Conservation (phyloP, 2,888 invertebrate genomes). For the Thalpophila matura region DNA sequence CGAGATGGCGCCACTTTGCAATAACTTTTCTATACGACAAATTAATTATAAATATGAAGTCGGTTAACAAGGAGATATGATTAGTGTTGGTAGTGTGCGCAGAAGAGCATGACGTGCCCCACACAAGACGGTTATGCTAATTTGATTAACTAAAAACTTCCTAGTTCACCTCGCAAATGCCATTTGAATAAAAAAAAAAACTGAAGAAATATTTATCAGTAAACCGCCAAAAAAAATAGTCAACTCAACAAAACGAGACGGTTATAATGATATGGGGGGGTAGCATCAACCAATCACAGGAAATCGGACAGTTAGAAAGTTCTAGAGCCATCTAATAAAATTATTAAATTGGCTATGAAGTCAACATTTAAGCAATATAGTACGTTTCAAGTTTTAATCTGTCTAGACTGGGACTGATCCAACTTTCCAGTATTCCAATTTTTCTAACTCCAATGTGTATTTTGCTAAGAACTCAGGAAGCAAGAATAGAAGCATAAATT, state of each 20-base stretch:
- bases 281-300: too few species aligned
- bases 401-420: too few species aligned
- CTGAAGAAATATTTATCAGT: background rate
- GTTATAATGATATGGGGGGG: too few species aligned
- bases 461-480: constrained; percentile 2
- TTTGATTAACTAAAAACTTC: background rate
- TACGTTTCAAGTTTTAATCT: too few species aligned
- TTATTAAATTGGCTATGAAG: too few species aligned
- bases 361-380: too few species aligned
- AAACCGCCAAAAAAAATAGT: background rate
- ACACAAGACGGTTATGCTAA: constrained; percentile 11
- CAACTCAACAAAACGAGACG: too few species aligned
- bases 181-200: background rate
- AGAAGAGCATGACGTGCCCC: constrained; percentile 29
- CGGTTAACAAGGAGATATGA: constrained; percentile 44
- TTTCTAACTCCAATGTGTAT: background rate
- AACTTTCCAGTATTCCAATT: too few species aligned
- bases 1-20: constrained; percentile 65
- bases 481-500: constrained; percentile 3
- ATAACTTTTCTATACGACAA: constrained; percentile 76
- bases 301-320: too few species aligned
- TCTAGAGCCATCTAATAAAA: too few species aligned
- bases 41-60: constrained; percentile 51
- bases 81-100: constrained; percentile 50
- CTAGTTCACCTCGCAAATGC: constrained; percentile 21